A percentile compares a stretch with the other conserved stretches of the same genome.
phyloP scores from a whole-genome alignment of 1,140 invertebrate species.

The Papilio aristodemus region DNA sequence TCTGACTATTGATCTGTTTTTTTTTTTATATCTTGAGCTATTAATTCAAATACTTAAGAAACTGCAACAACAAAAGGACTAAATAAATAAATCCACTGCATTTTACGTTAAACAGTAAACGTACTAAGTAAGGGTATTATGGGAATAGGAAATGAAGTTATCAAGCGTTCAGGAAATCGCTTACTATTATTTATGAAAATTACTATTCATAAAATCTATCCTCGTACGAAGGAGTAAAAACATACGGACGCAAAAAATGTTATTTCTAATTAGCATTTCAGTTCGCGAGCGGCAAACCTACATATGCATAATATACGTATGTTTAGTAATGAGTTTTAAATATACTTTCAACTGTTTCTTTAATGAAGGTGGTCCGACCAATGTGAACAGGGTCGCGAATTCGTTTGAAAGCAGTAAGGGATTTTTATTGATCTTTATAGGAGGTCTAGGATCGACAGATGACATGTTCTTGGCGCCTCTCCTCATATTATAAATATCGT shows the following conservation, averaged over 20 bases:
- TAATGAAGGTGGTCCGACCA: too few species aligned
- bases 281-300: neutral
- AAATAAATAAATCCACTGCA: neutral
- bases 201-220: slow-evolving; percentile 15
- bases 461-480: too few species aligned
- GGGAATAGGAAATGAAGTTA: neutral
- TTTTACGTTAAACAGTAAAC: neutral
- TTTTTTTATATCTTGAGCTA: too few species aligned
- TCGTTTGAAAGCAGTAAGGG: too few species aligned
- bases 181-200: neutral
- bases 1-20: too few species aligned
- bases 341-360: neutral
- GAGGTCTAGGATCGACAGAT: too few species aligned
- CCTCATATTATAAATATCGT: too few species aligned
- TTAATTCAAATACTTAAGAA: too few species aligned
- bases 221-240: neutral
- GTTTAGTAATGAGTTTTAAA: neutral
- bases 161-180: neutral
- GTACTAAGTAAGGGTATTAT: neutral
- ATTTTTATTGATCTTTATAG: too few species aligned
- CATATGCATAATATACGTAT: neutral
- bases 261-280: neutral
- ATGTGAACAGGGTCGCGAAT: too few species aligned
- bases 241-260: slow-evolving; percentile 4
- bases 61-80: too few species aligned